These are phyloP conservation scores for Pteruthius melanotis DNA, from an alignment of 2,113 vertebrate species.

Conservation along the genomic window DNA sequence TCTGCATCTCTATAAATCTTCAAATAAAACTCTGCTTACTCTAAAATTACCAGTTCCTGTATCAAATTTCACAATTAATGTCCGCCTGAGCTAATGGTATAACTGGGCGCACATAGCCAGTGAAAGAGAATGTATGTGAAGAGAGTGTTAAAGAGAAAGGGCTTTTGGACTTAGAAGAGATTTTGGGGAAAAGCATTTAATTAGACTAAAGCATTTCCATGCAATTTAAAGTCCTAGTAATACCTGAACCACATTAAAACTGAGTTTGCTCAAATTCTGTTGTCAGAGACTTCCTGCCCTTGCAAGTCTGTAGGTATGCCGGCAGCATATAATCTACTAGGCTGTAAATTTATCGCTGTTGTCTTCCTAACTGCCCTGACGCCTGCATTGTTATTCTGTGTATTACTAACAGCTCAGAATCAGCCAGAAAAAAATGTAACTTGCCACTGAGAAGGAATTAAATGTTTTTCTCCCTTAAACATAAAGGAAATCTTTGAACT, in stretches of 20 bases:
- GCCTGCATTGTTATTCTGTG: neutral
- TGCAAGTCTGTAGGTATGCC: neutral
- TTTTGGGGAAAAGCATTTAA: neutral
- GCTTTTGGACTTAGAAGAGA: neutral
- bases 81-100: constrained; percentile 72
- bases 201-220: neutral
- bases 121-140: neutral
- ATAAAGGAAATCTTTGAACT: constrained; percentile 71
- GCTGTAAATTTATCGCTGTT: neutral
- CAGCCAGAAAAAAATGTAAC: neutral
- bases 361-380: neutral
- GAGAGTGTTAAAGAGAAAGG: neutral
- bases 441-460: constrained; percentile 68
- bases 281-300: neutral
- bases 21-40: constrained; percentile 5
- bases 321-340: neutral
- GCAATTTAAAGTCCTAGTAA: neutral
- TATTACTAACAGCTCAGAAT: neutral
- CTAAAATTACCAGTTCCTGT: constrained; percentile 61
- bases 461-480: constrained; percentile 66
- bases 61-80: constrained; percentile 75
- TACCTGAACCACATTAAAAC: neutral
- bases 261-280: neutral
- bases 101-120: neutral
- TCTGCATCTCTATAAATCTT: neutral